These are phyloP conservation scores for Ceratosolen fusciceps DNA, from an alignment of 1,140 invertebrate species.

Conservation along the genomic window DNA sequence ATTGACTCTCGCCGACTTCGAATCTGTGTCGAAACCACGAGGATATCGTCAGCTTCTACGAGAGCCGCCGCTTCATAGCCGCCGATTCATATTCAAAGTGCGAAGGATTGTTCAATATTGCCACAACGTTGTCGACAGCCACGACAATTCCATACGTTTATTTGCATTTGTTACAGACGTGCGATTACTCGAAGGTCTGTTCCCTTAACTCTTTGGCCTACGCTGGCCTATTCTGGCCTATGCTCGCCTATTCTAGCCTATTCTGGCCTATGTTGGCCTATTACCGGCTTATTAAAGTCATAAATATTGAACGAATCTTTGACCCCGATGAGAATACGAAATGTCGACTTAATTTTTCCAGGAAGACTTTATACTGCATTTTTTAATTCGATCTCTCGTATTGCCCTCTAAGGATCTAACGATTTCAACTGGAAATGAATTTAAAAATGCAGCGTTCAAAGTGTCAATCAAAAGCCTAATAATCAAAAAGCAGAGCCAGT, in stretches of 20 bases:
- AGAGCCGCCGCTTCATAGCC: not conserved
- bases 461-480: not conserved
- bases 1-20: not conserved
- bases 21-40: not conserved
- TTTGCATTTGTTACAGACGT: not conserved
- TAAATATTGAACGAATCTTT: not conserved
- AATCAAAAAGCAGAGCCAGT: conserved; percentile 16
- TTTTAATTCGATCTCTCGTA: not conserved
- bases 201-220: too few species aligned
- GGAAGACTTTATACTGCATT: not conserved
- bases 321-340: not conserved
- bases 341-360: not conserved
- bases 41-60: conserved; percentile 24
- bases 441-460: conserved; percentile 15
- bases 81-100: not conserved
- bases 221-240: too few species aligned
- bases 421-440: not conserved
- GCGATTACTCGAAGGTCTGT: too few species aligned
- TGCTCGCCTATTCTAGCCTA: too few species aligned
- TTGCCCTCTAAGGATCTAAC: too few species aligned
- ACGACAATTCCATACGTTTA: not conserved
- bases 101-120: conserved; percentile 21
- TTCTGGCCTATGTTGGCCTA: too few species aligned
- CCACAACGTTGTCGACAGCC: not conserved
- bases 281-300: not conserved